A percentile compares a stretch with the other conserved stretches of the same genome.
phyloP scores from a whole-genome alignment of 1,140 invertebrate genomes.

The Drosophila rhopaloa region DNA sequence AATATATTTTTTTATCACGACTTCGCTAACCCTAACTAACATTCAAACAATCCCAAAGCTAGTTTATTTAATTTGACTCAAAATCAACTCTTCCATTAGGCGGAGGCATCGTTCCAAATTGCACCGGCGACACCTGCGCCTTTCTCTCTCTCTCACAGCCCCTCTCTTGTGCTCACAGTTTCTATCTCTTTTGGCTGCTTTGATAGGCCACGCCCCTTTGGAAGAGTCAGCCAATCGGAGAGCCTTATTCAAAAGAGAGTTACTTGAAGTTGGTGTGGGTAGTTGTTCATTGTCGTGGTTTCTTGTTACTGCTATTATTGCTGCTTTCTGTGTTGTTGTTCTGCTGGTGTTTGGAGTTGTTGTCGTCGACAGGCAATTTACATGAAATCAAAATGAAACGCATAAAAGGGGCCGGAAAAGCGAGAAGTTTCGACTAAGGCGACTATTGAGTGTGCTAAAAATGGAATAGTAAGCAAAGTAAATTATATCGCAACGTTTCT shows the following conservation, averaged over 20 bases:
- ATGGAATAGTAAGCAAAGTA: neutral
- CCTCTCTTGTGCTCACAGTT: constrained; percentile 4
- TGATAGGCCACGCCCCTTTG: constrained; percentile 43
- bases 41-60: no score
- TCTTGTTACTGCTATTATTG: constrained; percentile 18
- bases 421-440: neutral
- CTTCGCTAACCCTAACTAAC: no score
- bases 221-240: constrained; percentile 46
- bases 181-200: neutral
- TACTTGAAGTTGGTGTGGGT: constrained; percentile 13
- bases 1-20: neutral
- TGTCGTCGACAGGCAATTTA: constrained; percentile 81
- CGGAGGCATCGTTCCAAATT: constrained; percentile 54
- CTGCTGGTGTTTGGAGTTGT: constrained; percentile 61
- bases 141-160: neutral
- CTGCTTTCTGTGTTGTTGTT: constrained; percentile 28
- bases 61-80: no score
- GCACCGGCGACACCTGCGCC: constrained; percentile 64
- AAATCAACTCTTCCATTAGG: no score
- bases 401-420: constrained; percentile 39
- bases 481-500: no score
- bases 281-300: constrained; percentile 38
- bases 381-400: constrained; percentile 82
- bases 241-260: neutral
- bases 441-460: constrained; percentile 32